phyloP scores from a whole-genome alignment of 2,888 invertebrate species.

The Nineta flava region DNA sequence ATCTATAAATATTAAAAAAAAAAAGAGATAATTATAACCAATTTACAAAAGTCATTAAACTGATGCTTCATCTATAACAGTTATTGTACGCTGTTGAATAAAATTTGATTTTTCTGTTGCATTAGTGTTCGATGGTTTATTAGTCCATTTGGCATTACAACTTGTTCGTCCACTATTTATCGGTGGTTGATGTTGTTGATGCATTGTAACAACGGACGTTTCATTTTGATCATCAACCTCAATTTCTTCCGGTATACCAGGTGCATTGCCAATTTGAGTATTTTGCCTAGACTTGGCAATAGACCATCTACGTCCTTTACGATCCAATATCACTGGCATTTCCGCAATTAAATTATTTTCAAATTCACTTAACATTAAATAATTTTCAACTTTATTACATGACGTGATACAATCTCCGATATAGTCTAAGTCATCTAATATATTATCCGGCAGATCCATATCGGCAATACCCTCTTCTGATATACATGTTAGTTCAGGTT shows the following conservation, averaged over 20 bases:
- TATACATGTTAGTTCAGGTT: constrained; percentile 66
- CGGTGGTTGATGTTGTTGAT: constrained; percentile 26
- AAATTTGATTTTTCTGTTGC: background rate
- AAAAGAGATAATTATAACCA: too few relatives aligned
- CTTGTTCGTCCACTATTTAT: constrained; percentile 32
- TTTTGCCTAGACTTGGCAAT: constrained; percentile 33
- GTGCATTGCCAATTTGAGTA: background rate
- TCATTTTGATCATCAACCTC: constrained; percentile 23
- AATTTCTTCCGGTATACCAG: constrained; percentile 13
- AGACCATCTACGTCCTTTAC: constrained; percentile 57
- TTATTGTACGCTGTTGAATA: constrained; percentile 45
- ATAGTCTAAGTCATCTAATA: constrained; percentile 62
- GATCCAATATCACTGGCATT: constrained; percentile 55
- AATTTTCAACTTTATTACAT: constrained; percentile 75
- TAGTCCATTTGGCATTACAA: constrained; percentile 33
- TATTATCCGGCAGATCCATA: constrained; percentile 65
- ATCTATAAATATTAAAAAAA: too few relatives aligned
- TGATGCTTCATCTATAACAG: constrained; percentile 62
- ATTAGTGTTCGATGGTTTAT: constrained; percentile 19
- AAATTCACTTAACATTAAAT: constrained; percentile 71
- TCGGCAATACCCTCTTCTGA: constrained; percentile 74
- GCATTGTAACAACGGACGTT: background rate
- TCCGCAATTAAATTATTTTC: constrained; percentile 72
- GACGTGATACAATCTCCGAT: constrained; percentile 72
- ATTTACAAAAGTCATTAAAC: constrained; percentile 26